Evolutionary conservation across 2,113 vertebrate species (phyloP).

Genomic region (Perccottus glenii): DNA sequence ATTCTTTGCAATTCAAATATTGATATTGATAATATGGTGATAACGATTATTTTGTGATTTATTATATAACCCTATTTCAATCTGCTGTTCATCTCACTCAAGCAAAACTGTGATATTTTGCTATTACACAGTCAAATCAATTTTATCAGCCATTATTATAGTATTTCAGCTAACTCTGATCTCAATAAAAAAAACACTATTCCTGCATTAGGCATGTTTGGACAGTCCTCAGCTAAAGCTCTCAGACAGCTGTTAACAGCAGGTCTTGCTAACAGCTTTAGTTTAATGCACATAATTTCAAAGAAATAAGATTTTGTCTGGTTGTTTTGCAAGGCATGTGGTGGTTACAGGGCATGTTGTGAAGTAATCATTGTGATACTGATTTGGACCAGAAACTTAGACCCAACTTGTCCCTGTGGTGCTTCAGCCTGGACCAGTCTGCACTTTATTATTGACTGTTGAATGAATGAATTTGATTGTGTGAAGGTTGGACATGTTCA

Average conservation of each 20-base stretch:
- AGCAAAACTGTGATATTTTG: too few species aligned
- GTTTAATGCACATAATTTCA: conserved; percentile 38
- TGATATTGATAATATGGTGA: too few species aligned
- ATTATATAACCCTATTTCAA: too few species aligned
- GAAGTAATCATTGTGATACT: conserved; percentile 28
- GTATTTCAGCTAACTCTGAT: neutral
- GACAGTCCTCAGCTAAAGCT: conserved; percentile 3
- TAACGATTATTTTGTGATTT: too few species aligned
- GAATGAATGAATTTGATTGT: conserved; percentile 11
- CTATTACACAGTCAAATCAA: too few species aligned
- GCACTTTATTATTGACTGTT: conserved; percentile 16
- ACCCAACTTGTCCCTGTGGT: neutral
- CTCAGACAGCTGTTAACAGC: conserved; percentile 26
- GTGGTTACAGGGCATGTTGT: conserved; percentile 13
- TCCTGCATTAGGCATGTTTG: neutral
- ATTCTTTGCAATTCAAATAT: too few species aligned
- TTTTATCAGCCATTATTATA: neutral
- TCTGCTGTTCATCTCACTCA: too few species aligned
- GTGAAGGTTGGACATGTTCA: conserved; percentile 13
- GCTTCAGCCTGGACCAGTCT: conserved; percentile 23
- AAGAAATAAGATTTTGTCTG: conserved; percentile 44
- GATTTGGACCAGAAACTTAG: conserved; percentile 11
- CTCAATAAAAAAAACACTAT: neutral
- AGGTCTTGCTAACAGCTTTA: conserved; percentile 29
- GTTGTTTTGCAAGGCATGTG: conserved; percentile 42